Evolutionary conservation across 1,140 invertebrate species (phyloP).

Genomic region (Drosophila subobscura): DNA sequence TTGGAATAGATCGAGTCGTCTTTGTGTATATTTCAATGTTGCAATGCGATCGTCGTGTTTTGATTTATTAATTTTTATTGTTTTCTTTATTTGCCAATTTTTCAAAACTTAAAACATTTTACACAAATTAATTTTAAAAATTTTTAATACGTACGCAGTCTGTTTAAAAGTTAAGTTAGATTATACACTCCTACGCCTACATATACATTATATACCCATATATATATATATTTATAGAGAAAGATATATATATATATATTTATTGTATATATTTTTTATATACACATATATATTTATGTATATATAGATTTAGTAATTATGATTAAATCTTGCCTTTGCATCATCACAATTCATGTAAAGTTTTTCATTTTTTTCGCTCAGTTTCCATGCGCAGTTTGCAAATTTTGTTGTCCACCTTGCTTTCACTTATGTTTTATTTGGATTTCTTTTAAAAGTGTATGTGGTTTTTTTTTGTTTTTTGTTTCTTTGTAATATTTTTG

Average conservation of each 20-base stretch:
- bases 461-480: slow-evolving; percentile 36
- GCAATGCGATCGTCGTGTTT: slow-evolving; percentile 49
- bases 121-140: slow-evolving; percentile 81
- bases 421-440: slow-evolving; percentile 38
- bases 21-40: slow-evolving; percentile 57
- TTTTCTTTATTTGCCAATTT: slow-evolving; percentile 82
- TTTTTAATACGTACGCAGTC: slow-evolving; percentile 82
- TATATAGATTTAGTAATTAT: slow-evolving; percentile 80
- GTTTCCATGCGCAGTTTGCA: slow-evolving; percentile 69
- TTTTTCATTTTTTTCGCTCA: slow-evolving; percentile 68
- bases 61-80: slow-evolving; percentile 82
- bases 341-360: slow-evolving; percentile 82
- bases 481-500: slow-evolving; percentile 21
- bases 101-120: slow-evolving; percentile 82
- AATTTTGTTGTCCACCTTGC: slow-evolving; percentile 54
- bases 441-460: slow-evolving; percentile 30
- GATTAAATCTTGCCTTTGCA: slow-evolving; percentile 82
- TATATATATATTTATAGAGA: slow-evolving; percentile 72
- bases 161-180: slow-evolving; percentile 82
- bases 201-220: slow-evolving; percentile 72
- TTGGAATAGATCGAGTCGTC: slow-evolving; percentile 60
- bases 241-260: slow-evolving; percentile 68
- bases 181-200: slow-evolving; percentile 77
- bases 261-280: slow-evolving; percentile 39
- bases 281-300: slow-evolving; percentile 50